Evolutionary conservation across 2,113 vertebrate genomes (phyloP).

Genomic region (Equus quagga): DNA sequence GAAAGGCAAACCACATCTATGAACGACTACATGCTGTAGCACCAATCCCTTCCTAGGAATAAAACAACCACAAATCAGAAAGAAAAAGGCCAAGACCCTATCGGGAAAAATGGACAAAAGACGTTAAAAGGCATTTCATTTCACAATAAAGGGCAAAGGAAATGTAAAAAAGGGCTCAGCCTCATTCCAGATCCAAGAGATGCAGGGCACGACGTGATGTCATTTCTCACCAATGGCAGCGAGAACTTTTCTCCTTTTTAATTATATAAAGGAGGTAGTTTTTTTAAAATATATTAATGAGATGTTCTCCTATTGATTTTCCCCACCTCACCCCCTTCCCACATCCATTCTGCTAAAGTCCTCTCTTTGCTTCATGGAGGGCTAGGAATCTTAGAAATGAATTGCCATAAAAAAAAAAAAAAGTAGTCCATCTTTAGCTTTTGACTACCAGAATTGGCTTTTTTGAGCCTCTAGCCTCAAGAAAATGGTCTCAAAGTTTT

Average conservation of each 20-base stretch:
- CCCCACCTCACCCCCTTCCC: neutral
- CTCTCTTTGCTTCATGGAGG: neutral
- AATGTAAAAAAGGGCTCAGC: too few species aligned
- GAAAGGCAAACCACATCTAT: neutral
- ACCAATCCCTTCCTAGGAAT: neutral
- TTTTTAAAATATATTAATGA: neutral
- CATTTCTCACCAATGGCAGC: neutral
- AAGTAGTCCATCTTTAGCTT: neutral
- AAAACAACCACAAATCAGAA: neutral
- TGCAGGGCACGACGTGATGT: fast-evolving
- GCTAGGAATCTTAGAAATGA: neutral
- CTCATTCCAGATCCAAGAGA: neutral
- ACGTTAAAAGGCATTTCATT: neutral
- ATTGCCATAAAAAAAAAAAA: neutral
- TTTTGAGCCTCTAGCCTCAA: neutral
- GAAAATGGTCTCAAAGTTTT: neutral
- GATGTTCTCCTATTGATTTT: neutral
- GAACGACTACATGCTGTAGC: neutral
- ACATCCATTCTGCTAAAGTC: neutral
- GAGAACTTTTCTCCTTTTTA: neutral
- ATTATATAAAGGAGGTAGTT: neutral
- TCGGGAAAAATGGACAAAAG: neutral
- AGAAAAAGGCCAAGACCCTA: neutral
- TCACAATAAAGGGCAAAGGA: neutral
- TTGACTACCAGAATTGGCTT: neutral